These are phyloP conservation scores for Halyomorpha halys DNA, from an alignment of 1,140 invertebrate species.

Conservation along the genomic window DNA sequence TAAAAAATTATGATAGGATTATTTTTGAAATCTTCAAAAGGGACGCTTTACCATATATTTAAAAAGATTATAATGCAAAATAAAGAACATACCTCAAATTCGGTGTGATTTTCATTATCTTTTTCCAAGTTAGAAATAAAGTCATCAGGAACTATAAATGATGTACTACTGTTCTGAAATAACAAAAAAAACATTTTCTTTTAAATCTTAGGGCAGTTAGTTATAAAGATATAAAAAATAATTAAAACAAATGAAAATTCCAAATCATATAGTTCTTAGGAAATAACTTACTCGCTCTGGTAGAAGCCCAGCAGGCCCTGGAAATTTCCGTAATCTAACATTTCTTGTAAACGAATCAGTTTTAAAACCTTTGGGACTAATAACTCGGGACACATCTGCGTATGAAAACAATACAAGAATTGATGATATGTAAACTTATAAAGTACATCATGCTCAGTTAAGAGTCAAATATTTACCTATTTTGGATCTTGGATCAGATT, in stretches of 20 bases:
- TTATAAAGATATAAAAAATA: neutral
- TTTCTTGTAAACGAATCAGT: constrained; percentile 12
- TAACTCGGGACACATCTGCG: neutral
- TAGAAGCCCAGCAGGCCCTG: constrained; percentile 32
- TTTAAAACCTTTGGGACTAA: neutral
- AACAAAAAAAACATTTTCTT: neutral
- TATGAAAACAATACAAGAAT: neutral
- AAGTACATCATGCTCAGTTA: neutral
- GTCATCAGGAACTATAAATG: constrained; percentile 23
- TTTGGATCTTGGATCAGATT: neutral
- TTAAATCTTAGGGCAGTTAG: neutral
- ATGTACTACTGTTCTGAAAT: constrained; percentile 22
- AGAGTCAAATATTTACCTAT: neutral
- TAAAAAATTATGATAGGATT: too few species aligned
- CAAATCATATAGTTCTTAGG: neutral
- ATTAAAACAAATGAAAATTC: neutral
- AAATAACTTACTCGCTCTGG: constrained; percentile 30
- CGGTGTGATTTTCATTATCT: constrained; percentile 12
- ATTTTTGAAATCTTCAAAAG: too few species aligned
- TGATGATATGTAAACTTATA: neutral
- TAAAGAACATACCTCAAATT: neutral
- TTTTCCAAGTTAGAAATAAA: constrained; percentile 16
- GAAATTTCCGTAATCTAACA: constrained; percentile 31
- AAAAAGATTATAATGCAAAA: too few species aligned
- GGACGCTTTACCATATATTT: too few species aligned